These are phyloP conservation scores for Phoebastria nigripes DNA, from an alignment of 2,797 vertebrate species.

Conservation along the genomic window DNA sequence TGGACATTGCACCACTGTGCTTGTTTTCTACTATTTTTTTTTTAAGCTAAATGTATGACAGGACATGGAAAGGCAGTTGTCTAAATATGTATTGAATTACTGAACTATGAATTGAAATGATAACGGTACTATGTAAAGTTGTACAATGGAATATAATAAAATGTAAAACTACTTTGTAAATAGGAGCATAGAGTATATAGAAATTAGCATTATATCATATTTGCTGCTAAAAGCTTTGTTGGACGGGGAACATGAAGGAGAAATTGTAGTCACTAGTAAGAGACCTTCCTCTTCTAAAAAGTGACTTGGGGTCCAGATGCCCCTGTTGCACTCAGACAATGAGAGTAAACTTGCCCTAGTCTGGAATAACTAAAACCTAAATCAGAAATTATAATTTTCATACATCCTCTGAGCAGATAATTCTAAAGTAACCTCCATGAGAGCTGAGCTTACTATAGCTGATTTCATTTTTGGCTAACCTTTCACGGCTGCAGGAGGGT, in stretches of 20 bases:
- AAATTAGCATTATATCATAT: slow-evolving; percentile 19
- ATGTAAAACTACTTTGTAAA: slow-evolving; percentile 71
- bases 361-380: background rate
- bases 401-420: background rate
- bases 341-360: background rate
- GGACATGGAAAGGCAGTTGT: slow-evolving; percentile 25
- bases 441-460: background rate
- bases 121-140: slow-evolving; percentile 63
- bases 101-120: slow-evolving; percentile 20
- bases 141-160: slow-evolving; percentile 78
- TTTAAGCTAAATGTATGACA: slow-evolving; percentile 52
- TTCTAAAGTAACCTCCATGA: background rate
- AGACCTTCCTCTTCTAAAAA: background rate
- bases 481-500: background rate
- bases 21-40: slow-evolving; percentile 62
- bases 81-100: slow-evolving; percentile 4
- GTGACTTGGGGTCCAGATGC: background rate
- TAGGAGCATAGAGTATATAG: slow-evolving; percentile 51
- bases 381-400: background rate
- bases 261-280: background rate
- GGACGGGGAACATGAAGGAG: background rate
- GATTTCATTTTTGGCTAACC: background rate
- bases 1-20: slow-evolving; percentile 73
- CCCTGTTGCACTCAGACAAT: background rate
- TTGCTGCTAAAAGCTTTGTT: slow-evolving; percentile 25